Evolutionary conservation across 2,113 vertebrate genomes (phyloP), one percentile per base, ranked within the genome.

Genomic region (Fregetta grallaria): DNA sequence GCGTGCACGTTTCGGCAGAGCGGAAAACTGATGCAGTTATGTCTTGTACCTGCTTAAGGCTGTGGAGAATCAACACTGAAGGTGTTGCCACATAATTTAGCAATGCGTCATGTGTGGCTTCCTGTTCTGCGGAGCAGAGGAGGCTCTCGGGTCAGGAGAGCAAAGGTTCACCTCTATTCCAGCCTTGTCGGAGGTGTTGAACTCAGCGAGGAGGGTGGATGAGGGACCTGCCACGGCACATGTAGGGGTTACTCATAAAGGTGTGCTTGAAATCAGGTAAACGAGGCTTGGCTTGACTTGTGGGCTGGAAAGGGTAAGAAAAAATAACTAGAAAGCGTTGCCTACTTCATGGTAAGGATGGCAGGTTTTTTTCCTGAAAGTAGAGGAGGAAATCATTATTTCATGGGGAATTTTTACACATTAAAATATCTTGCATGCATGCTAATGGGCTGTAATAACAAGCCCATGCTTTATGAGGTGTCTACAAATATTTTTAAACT

Each of bases 381-480:
- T 36, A 20, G 44, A 79, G 87, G 91, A 88, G 94, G 95, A 96
- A 96, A 97, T 92, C 1, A 3, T 42, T 88, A 79, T 94, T 95
- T 96, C 86, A 96, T 47, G 92, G 95, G 80, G 70, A 38, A 52
- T 94, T 95, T 83, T 95, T 87, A 44, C 92, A 90, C 94, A 83
- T 97, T 96, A 95, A 95, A 94, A 94, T 92, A 18, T n/a, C 83
- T 89, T 34, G 68, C 45, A 78, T 14, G 91, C 84, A 1, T 73
- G 74, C 79, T 96, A 94, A 95, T 74, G 77, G 87, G 20, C 77
- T 86, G 55, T 44, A 83, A 49, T 90, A 95, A 96, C 0, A 1
- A 90, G 67, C 22, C 34, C 3, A 2, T 66, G 94, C 81, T 96
- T 97, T 94, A 78, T 70, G 89, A 92, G 70, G 55, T 85, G 58